Conservation (phyloP, 2,797 vertebrate genomes). For the Rousettus madagascariensis region DNA sequence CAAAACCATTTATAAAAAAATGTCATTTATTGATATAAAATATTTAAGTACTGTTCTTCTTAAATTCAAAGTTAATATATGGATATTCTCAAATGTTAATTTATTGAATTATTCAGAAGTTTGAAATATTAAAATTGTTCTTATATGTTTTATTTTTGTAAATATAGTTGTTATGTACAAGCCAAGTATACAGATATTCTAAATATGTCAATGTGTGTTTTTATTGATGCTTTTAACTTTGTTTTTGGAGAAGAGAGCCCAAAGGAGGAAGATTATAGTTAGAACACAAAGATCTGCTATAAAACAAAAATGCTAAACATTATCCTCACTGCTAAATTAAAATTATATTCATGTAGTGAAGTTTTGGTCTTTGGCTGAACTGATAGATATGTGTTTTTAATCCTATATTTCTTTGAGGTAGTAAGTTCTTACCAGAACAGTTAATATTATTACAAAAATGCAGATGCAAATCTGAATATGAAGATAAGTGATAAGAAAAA, state of each 20-base stretch:
- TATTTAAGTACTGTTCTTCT: not conserved
- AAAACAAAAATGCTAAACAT: not conserved
- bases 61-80: not conserved
- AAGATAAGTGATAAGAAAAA: not conserved
- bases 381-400: not conserved
- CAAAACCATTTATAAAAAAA: not conserved
- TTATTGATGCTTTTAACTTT: not conserved
- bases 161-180: not conserved
- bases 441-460: not conserved
- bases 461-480: not conserved
- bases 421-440: not conserved
- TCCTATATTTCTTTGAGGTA: not conserved
- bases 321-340: not conserved
- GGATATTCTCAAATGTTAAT: not conserved
- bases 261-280: not conserved
- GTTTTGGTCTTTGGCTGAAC: not conserved
- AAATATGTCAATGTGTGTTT: not conserved
- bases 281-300: not conserved
- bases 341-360: not conserved
- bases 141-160: slow-evolving; percentile 7
- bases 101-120: not conserved
- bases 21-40: not conserved
- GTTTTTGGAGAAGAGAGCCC: not conserved
- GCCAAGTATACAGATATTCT: not conserved
- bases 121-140: not conserved